Evolutionary conservation across 2,113 vertebrate genomes (phyloP).

Genomic region (Sinocyclocheilus grahami): DNA sequence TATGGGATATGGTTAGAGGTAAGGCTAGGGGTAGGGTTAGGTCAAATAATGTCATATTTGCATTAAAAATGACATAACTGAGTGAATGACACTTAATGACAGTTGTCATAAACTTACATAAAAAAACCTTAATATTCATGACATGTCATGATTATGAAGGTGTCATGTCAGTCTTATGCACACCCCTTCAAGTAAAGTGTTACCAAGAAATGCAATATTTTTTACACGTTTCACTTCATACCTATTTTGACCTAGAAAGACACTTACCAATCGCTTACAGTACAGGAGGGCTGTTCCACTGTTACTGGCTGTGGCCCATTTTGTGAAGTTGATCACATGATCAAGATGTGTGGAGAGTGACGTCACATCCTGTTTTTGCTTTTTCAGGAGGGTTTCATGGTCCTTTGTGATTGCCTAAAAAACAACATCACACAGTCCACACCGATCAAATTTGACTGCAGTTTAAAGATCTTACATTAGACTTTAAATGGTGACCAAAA

Average conservation of each 20-base stretch:
- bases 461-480: not conserved
- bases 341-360: conserved; percentile 90
- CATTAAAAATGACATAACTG: too few relatives aligned
- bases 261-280: conserved; percentile 68
- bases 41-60: too few relatives aligned
- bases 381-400: conserved; percentile 87
- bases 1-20: too few relatives aligned
- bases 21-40: too few relatives aligned
- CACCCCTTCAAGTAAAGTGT: too few relatives aligned
- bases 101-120: too few relatives aligned
- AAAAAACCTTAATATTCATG: too few relatives aligned
- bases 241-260: not conserved
- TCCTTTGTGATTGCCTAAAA: conserved; percentile 90
- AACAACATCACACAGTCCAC: not conserved
- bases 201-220: too few relatives aligned
- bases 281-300: conserved; percentile 84
- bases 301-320: conserved; percentile 94
- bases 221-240: not conserved
- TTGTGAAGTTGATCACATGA: conserved; percentile 95
- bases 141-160: too few relatives aligned
- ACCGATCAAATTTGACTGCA: not conserved
- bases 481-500: not conserved
- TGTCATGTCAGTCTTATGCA: too few relatives aligned
- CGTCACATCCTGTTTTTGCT: conserved; percentile 91
- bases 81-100: too few relatives aligned